Evolutionary conservation across 2,113 vertebrate species (phyloP).

Genomic region (Lepidothrix coronata): DNA sequence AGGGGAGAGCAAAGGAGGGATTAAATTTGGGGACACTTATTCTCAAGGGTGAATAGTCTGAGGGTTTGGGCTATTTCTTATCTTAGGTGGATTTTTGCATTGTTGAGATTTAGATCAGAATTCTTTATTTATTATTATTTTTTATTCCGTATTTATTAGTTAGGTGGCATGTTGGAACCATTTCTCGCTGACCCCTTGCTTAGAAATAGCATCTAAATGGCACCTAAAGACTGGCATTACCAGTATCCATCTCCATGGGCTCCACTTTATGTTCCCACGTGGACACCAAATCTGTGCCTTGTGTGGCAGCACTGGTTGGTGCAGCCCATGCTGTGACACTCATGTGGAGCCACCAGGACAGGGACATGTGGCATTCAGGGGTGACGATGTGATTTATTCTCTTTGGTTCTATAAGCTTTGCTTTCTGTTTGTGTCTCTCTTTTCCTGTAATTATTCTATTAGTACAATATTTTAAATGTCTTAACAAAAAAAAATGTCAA

Average conservation of each 20-base stretch:
- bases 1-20: not conserved
- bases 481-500: not conserved
- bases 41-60: not conserved
- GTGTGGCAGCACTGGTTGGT: rapidly evolving
- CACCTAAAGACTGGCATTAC: rapidly evolving
- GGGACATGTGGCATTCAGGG: rapidly evolving
- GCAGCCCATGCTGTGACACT: not conserved
- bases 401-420: not conserved
- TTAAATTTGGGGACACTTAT: too few species aligned
- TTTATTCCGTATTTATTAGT: not conserved
- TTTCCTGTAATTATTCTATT: not conserved
- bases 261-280: rapidly evolving
- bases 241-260: not conserved
- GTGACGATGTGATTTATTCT: rapidly evolving
- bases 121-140: not conserved
- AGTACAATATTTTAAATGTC: not conserved
- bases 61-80: not conserved
- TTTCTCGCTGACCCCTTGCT: not conserved
- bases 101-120: not conserved
- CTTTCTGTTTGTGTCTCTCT: not conserved
- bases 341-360: rapidly evolving
- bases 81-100: not conserved
- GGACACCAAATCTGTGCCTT: not conserved
- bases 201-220: not conserved
- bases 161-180: not conserved